These are phyloP conservation scores for Cheilosia impressa DNA, from an alignment of 2,888 invertebrate genomes.

Conservation along the genomic window DNA sequence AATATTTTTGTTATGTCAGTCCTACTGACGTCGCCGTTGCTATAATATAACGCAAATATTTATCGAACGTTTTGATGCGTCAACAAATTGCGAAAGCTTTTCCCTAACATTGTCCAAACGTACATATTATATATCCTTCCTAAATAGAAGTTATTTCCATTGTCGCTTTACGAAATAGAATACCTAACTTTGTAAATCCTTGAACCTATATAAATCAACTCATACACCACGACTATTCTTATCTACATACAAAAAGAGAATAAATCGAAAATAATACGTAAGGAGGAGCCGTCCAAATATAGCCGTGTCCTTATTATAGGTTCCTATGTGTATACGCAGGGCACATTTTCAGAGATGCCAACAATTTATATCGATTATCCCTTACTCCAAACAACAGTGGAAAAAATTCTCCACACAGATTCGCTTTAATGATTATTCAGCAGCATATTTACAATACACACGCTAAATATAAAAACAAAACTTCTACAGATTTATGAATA, in stretches of 20 bases:
- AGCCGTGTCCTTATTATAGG: slow-evolving; percentile 1
- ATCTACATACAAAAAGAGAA: not conserved
- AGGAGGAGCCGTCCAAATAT: not conserved
- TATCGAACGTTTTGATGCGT: not conserved
- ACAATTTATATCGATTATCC: slow-evolving; percentile 44
- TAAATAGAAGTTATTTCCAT: not conserved
- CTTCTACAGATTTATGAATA: not conserved
- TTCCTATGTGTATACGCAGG: slow-evolving; percentile 24
- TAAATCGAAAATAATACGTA: not conserved
- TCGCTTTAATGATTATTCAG: slow-evolving; percentile 1
- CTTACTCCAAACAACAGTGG: slow-evolving; percentile 5
- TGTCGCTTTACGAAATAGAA: slow-evolving; percentile 16
- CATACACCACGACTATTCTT: not conserved
- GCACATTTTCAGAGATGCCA: slow-evolving; percentile 26
- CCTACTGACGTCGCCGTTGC: not conserved
- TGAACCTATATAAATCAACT: slow-evolving; percentile 1
- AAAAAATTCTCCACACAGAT: slow-evolving; percentile 2
- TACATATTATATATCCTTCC: not conserved
- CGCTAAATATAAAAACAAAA: slow-evolving; percentile 22
- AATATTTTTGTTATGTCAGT: not conserved
- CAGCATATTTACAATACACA: not conserved
- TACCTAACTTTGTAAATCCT: not conserved
- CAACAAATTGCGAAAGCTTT: not conserved
- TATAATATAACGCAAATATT: not conserved
- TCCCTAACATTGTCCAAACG: not conserved